Conservation (phyloP, 2,113 vertebrate genomes). For the Mesocricetus auratus region DNA sequence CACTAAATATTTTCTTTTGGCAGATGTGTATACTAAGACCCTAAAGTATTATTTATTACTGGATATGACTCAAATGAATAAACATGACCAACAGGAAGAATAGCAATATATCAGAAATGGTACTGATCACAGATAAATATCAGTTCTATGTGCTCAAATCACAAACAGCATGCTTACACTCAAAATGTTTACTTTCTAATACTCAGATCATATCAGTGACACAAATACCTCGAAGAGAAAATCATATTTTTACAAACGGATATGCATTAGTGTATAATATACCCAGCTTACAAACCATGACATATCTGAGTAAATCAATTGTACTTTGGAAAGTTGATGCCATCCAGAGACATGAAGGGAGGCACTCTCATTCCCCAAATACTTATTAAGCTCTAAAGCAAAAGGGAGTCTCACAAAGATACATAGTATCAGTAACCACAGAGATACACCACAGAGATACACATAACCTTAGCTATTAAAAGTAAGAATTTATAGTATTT, state of each 20-base stretch:
- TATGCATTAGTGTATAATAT: constrained; percentile 16
- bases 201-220: constrained; percentile 27
- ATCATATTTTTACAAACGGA: not conserved
- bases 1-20: constrained; percentile 42
- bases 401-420: not conserved
- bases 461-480: constrained; percentile 49
- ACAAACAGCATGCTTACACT: constrained; percentile 38
- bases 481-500: not conserved
- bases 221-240: constrained; percentile 61
- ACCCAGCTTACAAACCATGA: constrained; percentile 17
- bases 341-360: constrained; percentile 29
- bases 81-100: constrained; percentile 37
- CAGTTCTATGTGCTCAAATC: constrained; percentile 34
- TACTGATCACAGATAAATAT: not conserved
- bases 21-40: not conserved
- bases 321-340: constrained; percentile 9
- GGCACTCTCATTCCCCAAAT: constrained; percentile 25
- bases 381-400: constrained; percentile 7
- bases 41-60: constrained; percentile 42
- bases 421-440: constrained; percentile 42
- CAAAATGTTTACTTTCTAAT: constrained; percentile 50
- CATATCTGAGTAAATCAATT: constrained; percentile 19
- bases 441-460: constrained; percentile 7
- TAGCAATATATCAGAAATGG: constrained; percentile 34
- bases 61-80: constrained; percentile 61